phyloP scores from a whole-genome alignment of 2,888 invertebrate species.

The Mesorhabditis spiculigera region DNA sequence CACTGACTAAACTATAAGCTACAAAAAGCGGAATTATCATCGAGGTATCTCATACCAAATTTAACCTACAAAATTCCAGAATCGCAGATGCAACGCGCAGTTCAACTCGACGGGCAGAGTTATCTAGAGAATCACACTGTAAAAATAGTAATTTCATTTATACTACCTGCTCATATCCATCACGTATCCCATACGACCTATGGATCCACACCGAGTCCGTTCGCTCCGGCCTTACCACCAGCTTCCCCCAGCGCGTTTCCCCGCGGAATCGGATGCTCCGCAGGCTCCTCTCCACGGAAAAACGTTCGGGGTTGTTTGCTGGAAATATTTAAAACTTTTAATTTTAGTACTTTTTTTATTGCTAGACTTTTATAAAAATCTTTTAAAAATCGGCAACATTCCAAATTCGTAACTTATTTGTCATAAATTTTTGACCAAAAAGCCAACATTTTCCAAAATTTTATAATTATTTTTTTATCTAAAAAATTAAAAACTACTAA shows the following conservation, averaged over 20 bases:
- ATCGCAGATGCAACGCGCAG: constrained; percentile 29
- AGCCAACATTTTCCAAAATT: too few species aligned
- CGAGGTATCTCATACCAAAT: not conserved
- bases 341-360: too few species aligned
- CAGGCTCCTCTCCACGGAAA: constrained; percentile 14
- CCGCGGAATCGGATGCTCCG: constrained; percentile 13
- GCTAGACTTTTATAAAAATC: too few species aligned
- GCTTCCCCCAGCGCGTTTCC: constrained; percentile 32
- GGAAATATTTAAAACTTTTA: too few species aligned
- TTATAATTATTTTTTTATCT: too few species aligned
- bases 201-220: constrained; percentile 53
- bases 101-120: constrained; percentile 28
- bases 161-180: constrained; percentile 21
- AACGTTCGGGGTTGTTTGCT: too few species aligned
- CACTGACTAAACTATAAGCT: constrained; percentile 3
- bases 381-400: too few species aligned
- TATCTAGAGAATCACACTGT: constrained; percentile 10
- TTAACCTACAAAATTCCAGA: constrained; percentile 21
- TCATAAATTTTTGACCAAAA: too few species aligned
- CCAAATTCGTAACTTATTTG: too few species aligned
- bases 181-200: constrained; percentile 29
- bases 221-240: constrained; percentile 30
- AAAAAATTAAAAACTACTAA: too few species aligned
- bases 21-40: constrained; percentile 10
- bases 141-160: not conserved